A percentile compares a stretch with the other conserved stretches of the same genome.
These are phyloP conservation scores for Schlechtendalia chinensis DNA, from an alignment of 1,140 invertebrate species.

Conservation along the genomic window DNA sequence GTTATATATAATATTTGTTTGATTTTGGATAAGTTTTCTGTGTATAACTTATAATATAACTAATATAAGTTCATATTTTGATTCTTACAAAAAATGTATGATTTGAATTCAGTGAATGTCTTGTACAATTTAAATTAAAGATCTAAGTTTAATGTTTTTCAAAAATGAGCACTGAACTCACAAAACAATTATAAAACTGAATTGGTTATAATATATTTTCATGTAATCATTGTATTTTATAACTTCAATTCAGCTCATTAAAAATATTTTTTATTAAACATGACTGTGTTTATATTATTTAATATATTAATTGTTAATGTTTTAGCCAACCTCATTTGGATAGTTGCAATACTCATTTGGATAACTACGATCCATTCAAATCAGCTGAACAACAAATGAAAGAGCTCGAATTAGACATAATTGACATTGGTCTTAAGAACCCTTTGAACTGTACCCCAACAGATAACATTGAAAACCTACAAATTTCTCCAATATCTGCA, in stretches of 20 bases:
- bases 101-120: too few species aligned
- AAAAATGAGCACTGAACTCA: too few species aligned
- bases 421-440: conserved; percentile 47
- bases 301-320: background rate
- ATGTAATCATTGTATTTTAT: too few species aligned
- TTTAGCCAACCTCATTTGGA: conserved; percentile 28
- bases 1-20: too few species aligned
- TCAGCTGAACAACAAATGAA: conserved; percentile 69
- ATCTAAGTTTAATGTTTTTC: too few species aligned
- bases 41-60: too few species aligned
- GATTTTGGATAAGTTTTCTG: too few species aligned
- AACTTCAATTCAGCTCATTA: background rate
- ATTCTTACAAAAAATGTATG: too few species aligned
- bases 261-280: background rate
- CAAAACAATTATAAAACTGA: too few species aligned
- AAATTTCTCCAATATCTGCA: conserved; percentile 57
- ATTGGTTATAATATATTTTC: too few species aligned
- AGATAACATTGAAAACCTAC: conserved; percentile 24
- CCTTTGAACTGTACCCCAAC: background rate
- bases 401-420: conserved; percentile 59
- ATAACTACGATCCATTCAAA: conserved; percentile 67
- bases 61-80: too few species aligned
- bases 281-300: background rate
- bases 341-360: conserved; percentile 19
- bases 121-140: too few species aligned